Evolutionary conservation across 2,113 vertebrate genomes (phyloP).

Genomic region (Leptobrachium ailaonicum): DNA sequence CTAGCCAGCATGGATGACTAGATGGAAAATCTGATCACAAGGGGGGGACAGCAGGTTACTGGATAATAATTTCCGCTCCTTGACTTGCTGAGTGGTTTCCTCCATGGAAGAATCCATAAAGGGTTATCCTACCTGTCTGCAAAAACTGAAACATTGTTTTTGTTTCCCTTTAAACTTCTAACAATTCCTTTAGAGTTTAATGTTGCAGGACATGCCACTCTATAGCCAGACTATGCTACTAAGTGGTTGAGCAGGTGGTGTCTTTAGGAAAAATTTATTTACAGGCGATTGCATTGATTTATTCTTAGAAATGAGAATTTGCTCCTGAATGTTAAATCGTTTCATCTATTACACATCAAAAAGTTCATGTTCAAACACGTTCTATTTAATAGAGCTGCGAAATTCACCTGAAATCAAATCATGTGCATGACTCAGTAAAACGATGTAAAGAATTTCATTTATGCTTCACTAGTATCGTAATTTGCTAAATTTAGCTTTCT

Average conservation of each 20-base stretch:
- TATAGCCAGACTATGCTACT: not conserved
- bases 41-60: too few species aligned
- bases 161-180: not conserved
- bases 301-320: not conserved
- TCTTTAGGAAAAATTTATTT: not conserved
- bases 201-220: not conserved
- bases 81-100: too few species aligned
- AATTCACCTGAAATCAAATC: not conserved
- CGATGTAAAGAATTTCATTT: too few species aligned
- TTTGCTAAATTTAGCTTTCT: too few species aligned
- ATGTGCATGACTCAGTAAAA: not conserved
- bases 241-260: not conserved
- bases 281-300: not conserved
- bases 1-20: too few species aligned
- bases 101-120: too few species aligned
- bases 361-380: not conserved
- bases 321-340: not conserved
- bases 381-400: not conserved
- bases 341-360: not conserved
- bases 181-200: not conserved
- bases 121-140: too few species aligned
- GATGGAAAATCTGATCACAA: too few species aligned
- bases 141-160: too few species aligned
- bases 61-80: too few species aligned
- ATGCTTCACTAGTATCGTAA: too few species aligned